These are phyloP conservation scores for Egretta garzetta DNA, from an alignment of 2,113 vertebrate genomes.

Conservation along the genomic window DNA sequence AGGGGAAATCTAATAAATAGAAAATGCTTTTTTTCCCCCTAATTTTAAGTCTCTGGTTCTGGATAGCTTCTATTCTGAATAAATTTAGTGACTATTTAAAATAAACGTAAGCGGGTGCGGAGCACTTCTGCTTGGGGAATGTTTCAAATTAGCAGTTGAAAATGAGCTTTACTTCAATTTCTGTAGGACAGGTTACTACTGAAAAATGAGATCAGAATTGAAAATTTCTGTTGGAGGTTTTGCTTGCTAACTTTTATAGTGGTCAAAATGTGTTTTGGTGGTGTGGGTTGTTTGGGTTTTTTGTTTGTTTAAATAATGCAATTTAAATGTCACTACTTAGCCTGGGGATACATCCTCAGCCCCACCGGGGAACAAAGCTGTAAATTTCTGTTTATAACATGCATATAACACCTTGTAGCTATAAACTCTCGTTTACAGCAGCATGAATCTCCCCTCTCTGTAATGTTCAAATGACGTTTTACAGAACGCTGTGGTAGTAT, in stretches of 20 bases:
- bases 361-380: not conserved
- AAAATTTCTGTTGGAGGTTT: not conserved
- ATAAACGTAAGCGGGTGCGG: not conserved
- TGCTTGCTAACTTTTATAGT: not conserved
- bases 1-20: not conserved
- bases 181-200: not conserved
- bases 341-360: not conserved
- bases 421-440: not conserved
- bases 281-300: not conserved
- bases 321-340: not conserved
- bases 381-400: not conserved
- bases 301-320: not conserved
- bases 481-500: too few species aligned
- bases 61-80: not conserved
- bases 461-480: too few species aligned
- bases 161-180: not conserved
- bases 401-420: not conserved
- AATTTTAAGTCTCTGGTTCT: not conserved
- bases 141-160: not conserved
- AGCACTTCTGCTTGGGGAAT: not conserved
- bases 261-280: not conserved
- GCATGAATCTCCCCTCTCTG: not conserved
- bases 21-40: not conserved
- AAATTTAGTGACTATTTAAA: not conserved
- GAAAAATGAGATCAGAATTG: not conserved